Evolutionary conservation across 30 jellyfish, hydroid and myxozoan genomes (phyloP), one percentile per base, ranked within the genome.

Genomic region (Clytia hemisphaerica): DNA sequence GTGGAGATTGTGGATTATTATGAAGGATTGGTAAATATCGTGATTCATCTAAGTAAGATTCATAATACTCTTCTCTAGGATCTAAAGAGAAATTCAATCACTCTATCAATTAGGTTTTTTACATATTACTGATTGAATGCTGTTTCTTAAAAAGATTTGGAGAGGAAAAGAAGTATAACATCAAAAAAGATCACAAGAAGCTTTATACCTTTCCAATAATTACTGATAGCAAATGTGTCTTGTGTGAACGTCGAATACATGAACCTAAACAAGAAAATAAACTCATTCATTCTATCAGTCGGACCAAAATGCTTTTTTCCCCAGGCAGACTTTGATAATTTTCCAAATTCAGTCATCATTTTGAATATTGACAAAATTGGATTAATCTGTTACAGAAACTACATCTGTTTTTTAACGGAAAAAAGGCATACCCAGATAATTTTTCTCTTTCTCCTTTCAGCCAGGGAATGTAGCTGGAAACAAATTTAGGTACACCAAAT

Each of bases 141-240:
- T n/a, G n/a, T n/a, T n/a, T n/a, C n/a, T n/a, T n/a, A n/a, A n/a
- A n/a, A n/a, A n/a, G n/a, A n/a, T n/a, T n/a, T n/a, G n/a, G n/a
- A n/a, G n/a, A n/a, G n/a, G n/a, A 40, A 40, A n/a, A 40, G 53
- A n/a, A 40, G n/a, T 3, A 49, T 51, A 51, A 10, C 66, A 51
- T 21, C 36, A 7, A 10, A 9, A 28, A 60, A 60, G 21, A 51
- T 14, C 70, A 21, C 19, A 6, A 33, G 30, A 2, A 21, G 10
- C 16, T 25, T 6, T 75, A 49, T 45, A 89, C 98, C 98, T 51
- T 85, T 80, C 98, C 98, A 89, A 60, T 89, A 89, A 45, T 89
- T 89, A 31, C 96, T 88, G 18, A 89, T 71, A 7, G 98, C 93
- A 25, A 89, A 31, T 9, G 84, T 57, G 64, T 71, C 89, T 61